Evolutionary conservation across 2,113 vertebrate genomes (phyloP).

Genomic region (Mobula birostris): DNA sequence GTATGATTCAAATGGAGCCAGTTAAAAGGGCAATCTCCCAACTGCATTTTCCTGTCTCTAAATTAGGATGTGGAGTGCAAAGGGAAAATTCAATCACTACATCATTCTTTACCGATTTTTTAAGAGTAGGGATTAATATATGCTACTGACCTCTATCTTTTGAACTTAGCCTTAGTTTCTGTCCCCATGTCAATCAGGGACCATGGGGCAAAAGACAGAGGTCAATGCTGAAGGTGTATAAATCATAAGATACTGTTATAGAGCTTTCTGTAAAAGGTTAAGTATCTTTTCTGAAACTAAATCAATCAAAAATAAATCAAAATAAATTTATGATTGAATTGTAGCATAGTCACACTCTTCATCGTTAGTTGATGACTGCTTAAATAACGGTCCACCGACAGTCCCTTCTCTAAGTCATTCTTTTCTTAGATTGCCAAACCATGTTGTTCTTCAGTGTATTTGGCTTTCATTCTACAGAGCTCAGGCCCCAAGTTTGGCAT

Average conservation of each 20-base stretch:
- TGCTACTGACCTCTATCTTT: neutral
- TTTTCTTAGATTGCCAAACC: neutral
- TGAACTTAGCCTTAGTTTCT: neutral
- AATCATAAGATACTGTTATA: neutral
- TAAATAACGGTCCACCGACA: neutral
- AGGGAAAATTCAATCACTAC: neutral
- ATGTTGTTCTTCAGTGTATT: neutral
- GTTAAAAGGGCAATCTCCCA: neutral
- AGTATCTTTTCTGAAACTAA: neutral
- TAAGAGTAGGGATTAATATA: neutral
- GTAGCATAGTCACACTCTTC: neutral
- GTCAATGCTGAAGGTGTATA: neutral
- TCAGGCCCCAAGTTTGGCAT: neutral
- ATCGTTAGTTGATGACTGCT: neutral
- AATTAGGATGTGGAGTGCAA: neutral
- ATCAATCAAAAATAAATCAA: neutral
- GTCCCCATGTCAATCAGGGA: neutral
- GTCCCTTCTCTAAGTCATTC: neutral
- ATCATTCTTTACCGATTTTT: neutral
- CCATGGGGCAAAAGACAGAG: neutral
- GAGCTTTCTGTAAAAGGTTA: neutral
- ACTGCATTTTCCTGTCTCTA: neutral
- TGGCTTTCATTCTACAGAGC: neutral
- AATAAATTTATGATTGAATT: neutral
- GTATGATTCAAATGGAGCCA: slow-evolving; percentile 16